These are phyloP conservation scores for Anolis sagrei DNA, from an alignment of 2,113 vertebrate genomes.

Conservation along the genomic window DNA sequence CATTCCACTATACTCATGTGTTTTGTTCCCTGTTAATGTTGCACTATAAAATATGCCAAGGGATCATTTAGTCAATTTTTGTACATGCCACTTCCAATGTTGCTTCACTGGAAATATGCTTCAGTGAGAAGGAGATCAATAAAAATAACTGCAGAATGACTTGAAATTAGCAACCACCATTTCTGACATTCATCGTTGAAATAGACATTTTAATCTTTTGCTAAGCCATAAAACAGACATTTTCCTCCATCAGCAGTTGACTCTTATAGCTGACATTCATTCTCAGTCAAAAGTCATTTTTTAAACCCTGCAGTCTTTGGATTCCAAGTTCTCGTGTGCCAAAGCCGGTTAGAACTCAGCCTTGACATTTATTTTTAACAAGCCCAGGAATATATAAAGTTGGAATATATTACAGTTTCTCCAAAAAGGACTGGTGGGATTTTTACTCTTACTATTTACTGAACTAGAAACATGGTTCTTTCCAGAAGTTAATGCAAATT, in stretches of 20 bases:
- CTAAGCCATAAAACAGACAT: conserved; percentile 15
- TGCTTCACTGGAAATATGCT: background rate
- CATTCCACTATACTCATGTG: background rate
- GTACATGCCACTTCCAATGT: background rate
- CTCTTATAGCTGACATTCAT: background rate
- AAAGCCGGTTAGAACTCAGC: background rate
- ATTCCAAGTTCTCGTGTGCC: background rate
- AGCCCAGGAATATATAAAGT: background rate
- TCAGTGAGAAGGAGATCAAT: background rate
- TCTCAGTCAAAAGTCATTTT: background rate
- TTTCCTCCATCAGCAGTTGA: conserved; percentile 18
- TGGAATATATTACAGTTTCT: background rate
- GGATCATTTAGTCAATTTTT: background rate
- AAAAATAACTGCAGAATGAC: conserved; percentile 7
- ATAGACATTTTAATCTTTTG: conserved; percentile 8
- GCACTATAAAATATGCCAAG: too few species aligned
- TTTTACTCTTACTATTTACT: background rate
- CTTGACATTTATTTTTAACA: background rate
- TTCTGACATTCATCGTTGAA: conserved; percentile 24
- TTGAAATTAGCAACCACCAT: background rate
- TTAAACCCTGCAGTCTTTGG: background rate
- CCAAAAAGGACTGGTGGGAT: background rate
- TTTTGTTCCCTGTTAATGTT: background rate
- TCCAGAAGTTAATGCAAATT: background rate
- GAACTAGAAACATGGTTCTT: background rate